These are phyloP conservation scores for Apaloderma vittatum DNA, from an alignment of 2,113 vertebrate genomes.

Conservation along the genomic window DNA sequence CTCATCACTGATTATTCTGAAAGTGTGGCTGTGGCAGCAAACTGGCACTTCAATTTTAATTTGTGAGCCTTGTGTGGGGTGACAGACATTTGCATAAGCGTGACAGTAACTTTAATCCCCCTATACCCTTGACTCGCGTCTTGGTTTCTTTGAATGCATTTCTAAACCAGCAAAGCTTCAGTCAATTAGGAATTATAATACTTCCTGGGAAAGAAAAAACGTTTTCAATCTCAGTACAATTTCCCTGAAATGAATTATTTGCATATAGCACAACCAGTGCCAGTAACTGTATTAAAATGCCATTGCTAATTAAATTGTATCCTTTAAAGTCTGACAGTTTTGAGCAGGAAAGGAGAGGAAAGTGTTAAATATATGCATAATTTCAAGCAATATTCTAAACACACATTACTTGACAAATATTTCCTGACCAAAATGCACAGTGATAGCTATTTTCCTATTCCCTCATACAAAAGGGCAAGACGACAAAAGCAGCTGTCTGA, in stretches of 20 bases:
- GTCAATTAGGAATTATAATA: constrained; percentile 57
- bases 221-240: constrained; percentile 32
- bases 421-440: constrained; percentile 10
- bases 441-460: constrained; percentile 69
- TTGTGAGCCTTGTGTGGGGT: constrained; percentile 33
- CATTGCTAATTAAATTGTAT: constrained; percentile 13
- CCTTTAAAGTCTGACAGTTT: constrained; percentile 17
- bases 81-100: constrained; percentile 66
- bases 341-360: background rate
- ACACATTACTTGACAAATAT: constrained; percentile 29
- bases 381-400: constrained; percentile 14
- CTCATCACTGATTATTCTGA: constrained; percentile 55
- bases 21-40: constrained; percentile 43
- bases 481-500: constrained; percentile 66
- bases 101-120: constrained; percentile 66
- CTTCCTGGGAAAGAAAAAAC: constrained; percentile 27
- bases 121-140: constrained; percentile 20
- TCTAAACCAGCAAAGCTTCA: constrained; percentile 38
- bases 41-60: constrained; percentile 67
- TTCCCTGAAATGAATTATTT: constrained; percentile 22
- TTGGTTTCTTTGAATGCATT: constrained; percentile 55
- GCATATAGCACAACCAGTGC: constrained; percentile 14
- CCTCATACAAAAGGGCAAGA: constrained; percentile 43
- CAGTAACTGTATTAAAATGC: constrained; percentile 28
- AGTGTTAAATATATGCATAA: constrained; percentile 16